Evolutionary conservation across 2,113 vertebrate species (phyloP), one percentile per base, ranked within the genome.

Genomic region (Nesospiza acunhae): DNA sequence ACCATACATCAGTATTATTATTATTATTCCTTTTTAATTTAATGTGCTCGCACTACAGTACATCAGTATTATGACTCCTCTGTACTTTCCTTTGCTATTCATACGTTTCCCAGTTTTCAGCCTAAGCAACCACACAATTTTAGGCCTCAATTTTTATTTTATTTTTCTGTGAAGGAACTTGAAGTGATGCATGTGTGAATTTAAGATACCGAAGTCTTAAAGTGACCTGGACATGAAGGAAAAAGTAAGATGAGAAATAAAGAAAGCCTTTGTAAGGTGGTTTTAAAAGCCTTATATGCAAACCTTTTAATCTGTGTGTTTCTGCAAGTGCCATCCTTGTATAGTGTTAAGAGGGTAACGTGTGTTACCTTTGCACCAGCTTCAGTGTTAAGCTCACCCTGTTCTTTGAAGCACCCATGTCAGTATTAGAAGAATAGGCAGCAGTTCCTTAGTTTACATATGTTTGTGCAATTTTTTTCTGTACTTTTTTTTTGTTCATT

Each of bases 271-370:
- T 99, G 99, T 99, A 99, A 99, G 99, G 99, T 99, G 98, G 98
- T 99, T 99, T 99, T 99, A 99, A 99, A 99, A 99, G 99, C 99
- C 99, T 99, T 99, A 99, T 99, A 99, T 99, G 99, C 99, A 99
- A 99, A 99, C 99, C 99, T 99, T 99, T 99, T 99, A 99, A 99
- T 99, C 99, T 99, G 99, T 99, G 98, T 99, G 99, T 99, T 99
- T 99, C 99, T 99, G 99, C 99, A 99, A 99, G 99, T 99, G 99
- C 99, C 99, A 99, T 99, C 99, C 98, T 99, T 98, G 99, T 99
- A 99, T 98, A 98, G 99, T 99, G 98, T 99, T 98, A 98, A 99
- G 98, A 98, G 98, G 99, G 98, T 98, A 98, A 98, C 98, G 39
- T 96, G 97, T 97, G 98, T 99, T 98, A 98, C 98, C 98, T 98